Base-by-base conservation (phyloP, 2,888 invertebrate genomes). In the Scaptomyza tumidula region DNA sequence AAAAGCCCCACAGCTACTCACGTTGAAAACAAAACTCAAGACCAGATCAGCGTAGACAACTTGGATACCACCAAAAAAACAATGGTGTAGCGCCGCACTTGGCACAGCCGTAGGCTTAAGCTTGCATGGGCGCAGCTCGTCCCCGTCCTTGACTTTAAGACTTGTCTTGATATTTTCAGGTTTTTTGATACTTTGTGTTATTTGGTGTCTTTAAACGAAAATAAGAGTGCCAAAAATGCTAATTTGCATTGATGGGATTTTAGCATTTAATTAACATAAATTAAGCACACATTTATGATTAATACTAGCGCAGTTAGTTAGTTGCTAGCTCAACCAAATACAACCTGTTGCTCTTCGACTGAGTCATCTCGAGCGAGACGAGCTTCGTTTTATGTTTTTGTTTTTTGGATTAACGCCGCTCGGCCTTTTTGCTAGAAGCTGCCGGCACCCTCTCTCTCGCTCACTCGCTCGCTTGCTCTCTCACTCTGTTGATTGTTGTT, bases 101-200 rank as follows among this genome's bases (percentile, higher is more conserved):
- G 84, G 88, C 73, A 84, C 83, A 75, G 81, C 70, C 62, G 35
- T 68, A 72, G 75, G 78, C 63, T 45, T 37, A 9, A 31, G 45
- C 62, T 44, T 57, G 72, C 64, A 64, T 71, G 70, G 82, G 87
- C 79, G 75, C 70, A 73, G 79, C 75, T 69, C 55, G 74, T 78
- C 75, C 64, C 69, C 64, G 86, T 65, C 88, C 83, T 88, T 84
- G 88, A 88, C 80, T 88, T 88, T 77, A 79, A 63, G 70, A 66
- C 13, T 41, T 58, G 60, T 63, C 56, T 67, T 68, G 73, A 43
- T 41, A 43, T 71, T 77, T 78, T 62, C 54, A 54, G 50, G 60
- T 71, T 84, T 74, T 66, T 44, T 19, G 35, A 19, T 69, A 58
- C 58, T 50, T 45, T 37, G 6, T 2, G n/a, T 37, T 37, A 7